phyloP scores from a whole-genome alignment of 2,888 invertebrate genomes.

The Myopa tessellatipennis region DNA sequence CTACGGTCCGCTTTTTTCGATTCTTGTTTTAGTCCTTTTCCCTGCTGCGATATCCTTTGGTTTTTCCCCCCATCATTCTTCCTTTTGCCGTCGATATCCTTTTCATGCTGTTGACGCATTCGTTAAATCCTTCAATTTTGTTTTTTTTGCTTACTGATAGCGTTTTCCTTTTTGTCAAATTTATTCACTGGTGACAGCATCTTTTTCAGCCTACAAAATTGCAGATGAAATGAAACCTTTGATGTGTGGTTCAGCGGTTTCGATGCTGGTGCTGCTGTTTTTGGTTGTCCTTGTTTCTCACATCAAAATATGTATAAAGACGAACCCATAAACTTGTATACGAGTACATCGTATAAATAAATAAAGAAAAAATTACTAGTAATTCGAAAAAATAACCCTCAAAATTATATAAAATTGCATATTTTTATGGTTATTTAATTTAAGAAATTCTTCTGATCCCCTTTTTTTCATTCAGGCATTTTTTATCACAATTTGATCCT shows the following conservation, averaged over 20 bases:
- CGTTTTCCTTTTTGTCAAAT: background rate
- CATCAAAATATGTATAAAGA: too few species aligned
- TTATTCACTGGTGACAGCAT: conserved; percentile 20
- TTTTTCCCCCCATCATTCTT: background rate
- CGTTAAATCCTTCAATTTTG: background rate
- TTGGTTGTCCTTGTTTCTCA: too few species aligned
- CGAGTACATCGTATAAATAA: too few species aligned
- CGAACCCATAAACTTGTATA: too few species aligned
- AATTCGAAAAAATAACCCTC: background rate
- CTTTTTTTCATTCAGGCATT: too few species aligned
- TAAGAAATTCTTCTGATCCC: too few species aligned
- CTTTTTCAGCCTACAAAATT: conserved; percentile 2
- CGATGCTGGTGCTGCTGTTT: too few species aligned
- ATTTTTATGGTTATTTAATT: too few species aligned
- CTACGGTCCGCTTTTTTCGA: background rate
- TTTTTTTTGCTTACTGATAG: background rate
- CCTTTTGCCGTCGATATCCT: conserved; percentile 11
- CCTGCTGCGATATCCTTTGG: background rate
- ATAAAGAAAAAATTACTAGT: too few species aligned
- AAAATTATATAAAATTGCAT: too few species aligned
- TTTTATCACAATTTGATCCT: too few species aligned
- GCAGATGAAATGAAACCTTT: background rate
- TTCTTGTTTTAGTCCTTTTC: too few species aligned
- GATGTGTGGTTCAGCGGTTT: background rate
- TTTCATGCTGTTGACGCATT: conserved; percentile 6